Evolutionary conservation across 1,140 invertebrate species (phyloP), one percentile per base, ranked within the genome.

Genomic region (Drosophila nebulosa): DNA sequence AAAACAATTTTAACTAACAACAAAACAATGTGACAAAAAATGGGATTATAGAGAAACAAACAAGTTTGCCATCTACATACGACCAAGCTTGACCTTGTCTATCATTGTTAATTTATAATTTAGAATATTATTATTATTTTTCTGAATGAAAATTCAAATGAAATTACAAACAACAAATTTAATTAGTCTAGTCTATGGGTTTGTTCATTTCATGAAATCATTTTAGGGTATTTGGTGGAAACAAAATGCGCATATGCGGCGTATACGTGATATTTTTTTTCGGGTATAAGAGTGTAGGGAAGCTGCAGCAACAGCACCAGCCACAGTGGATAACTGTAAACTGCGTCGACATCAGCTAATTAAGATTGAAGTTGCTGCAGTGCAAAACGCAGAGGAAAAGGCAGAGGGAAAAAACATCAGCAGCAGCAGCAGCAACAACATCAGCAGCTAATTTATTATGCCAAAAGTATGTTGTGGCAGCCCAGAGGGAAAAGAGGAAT

Each of bases 321-420:
- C n/a, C n/a, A 46, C 63, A 61, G 71, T 64, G 72, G 72, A 79
- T 64, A 67, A 79, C 77, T 85, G 79, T 64, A 79, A 84, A 76
- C 79, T 86, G 80, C 80, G 80, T 80, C 72, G 73, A 75, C 73
- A 74, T 69, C 77, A 86, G 81, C 75, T 85, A 85, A 85, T 85
- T 85, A 85, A 86, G 80, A 85, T 85, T 86, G 81, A 85, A 85
- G 80, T 78, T 86, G 78, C 78, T 83, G 74, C 81, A 86, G 69
- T 66, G 80, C 64, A 61, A 57, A 27, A 26, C 21, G 39, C 39
- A 35, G 57, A 51, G 32, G 9, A 52, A 35, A 35, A 60, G 18
- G 18, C 51, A 59, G 35, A n/a, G 36, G 24, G 5, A 39, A 46
- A 36, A 62, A n/a, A 46, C 30, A 74, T 59, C 26, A 51, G 57